Base-by-base conservation (phyloP, 2,888 invertebrate species). In the Escarpia spicata region DNA sequence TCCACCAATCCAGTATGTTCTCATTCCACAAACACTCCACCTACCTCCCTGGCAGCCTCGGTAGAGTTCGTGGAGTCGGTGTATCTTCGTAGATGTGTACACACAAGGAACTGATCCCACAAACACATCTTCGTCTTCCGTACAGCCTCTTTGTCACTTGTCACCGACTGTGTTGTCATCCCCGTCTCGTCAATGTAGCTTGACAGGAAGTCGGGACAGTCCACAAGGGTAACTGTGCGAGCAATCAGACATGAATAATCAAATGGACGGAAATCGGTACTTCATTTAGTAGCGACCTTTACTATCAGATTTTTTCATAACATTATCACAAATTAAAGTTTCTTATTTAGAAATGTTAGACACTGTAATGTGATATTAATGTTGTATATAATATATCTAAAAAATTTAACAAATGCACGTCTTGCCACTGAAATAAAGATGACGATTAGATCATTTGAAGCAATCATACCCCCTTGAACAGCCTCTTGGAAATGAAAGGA, bases 81-180 rank as follows among this genome's bases (percentile, higher is more conserved):
- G 75, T 26, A 75, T 15, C 75, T 4, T 75, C 75, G 75, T n/a
- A 75, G 75, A 75, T 75, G 75, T 26, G 75, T 75, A 75, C 75
- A 75, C 26, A 75, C 75, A n/a, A 75, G 75, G 75, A 75, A 75
- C 75, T 75, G 75, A 19, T 75, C 75, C 75, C 75, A 75, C 75
- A 75, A 75, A n/a, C n/a, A 75, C 2, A 26, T 75, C 75, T 75
- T 75, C n/a, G 75, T 26, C 75, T 75, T 75, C 19, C 75, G 75
- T 26, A 75, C 75, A 26, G 75, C 75, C 75, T 75, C 75, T 26
- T 75, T 75, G 75, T 75, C 75, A 75, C 75, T 75, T 75, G 75
- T 26, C 19, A 75, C 75, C 19, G 26, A 75, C 75, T 75, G 75
- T 75, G 75, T n/a, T 75, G 75, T 75, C 75, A 75, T 26, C 75